phyloP scores from a whole-genome alignment of 2,888 invertebrate genomes.

The Vanessa cardui region DNA sequence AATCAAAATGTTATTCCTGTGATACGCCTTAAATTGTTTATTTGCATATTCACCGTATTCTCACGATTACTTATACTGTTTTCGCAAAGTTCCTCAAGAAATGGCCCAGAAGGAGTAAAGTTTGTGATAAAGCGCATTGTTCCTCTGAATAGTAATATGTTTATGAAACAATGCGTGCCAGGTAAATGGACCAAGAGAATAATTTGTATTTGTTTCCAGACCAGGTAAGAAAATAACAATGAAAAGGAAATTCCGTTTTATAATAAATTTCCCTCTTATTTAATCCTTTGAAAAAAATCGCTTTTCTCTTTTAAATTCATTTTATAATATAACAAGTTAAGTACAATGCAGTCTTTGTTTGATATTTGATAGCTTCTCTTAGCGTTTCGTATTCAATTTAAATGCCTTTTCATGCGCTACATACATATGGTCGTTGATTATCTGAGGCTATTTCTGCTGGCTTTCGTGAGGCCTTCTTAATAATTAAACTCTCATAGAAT shows the following conservation, averaged over 20 bases:
- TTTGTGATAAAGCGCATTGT: slow-evolving; percentile 38
- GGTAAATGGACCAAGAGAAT: slow-evolving; percentile 36
- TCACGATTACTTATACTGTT: slow-evolving; percentile 36
- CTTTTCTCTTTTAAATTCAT: background rate
- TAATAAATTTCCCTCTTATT: background rate
- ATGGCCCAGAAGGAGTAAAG: slow-evolving; percentile 39
- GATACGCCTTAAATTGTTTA: slow-evolving; percentile 57
- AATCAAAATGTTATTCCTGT: slow-evolving; percentile 64
- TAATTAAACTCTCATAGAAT: background rate
- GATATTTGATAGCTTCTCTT: background rate
- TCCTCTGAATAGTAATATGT: slow-evolving; percentile 36
- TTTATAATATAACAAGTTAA: background rate
- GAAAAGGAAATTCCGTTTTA: slow-evolving; percentile 13
- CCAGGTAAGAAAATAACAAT: slow-evolving; percentile 15
- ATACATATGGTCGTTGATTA: background rate
- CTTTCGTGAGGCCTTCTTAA: slow-evolving; percentile 7
- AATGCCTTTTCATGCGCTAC: background rate
- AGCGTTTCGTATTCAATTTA: background rate
- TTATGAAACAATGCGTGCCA: slow-evolving; percentile 36
- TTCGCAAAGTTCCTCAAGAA: slow-evolving; percentile 37
- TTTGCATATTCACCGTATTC: slow-evolving; percentile 32
- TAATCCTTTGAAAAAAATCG: background rate
- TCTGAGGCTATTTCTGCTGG: slow-evolving; percentile 2
- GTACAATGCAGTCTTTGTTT: background rate
- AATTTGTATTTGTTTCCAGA: slow-evolving; percentile 25